These are phyloP conservation scores for Actinopyga echinites DNA, from an alignment of 53 echinoderm and acorn worm species.

Conservation along the genomic window DNA sequence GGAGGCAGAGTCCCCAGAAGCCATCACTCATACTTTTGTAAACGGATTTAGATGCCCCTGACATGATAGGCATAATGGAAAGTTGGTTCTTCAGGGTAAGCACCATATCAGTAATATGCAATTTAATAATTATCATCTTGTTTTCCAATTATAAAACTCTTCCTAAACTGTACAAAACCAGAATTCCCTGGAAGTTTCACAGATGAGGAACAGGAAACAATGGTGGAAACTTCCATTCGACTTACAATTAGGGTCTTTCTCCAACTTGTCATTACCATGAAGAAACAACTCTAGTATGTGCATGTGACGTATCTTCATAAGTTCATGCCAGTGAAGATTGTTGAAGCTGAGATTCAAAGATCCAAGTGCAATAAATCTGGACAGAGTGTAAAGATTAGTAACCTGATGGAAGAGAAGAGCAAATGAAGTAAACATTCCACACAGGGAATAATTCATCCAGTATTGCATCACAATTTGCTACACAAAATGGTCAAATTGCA, in stretches of 20 bases:
- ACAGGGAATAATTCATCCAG: too few species aligned
- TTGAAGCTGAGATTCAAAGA: slow-evolving; percentile 80
- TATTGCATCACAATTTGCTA: too few species aligned
- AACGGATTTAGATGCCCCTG: too few species aligned
- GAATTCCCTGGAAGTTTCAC: neutral
- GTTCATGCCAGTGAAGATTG: slow-evolving; percentile 77
- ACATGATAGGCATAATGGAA: too few species aligned
- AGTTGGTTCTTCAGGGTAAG: too few species aligned
- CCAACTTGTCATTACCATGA: slow-evolving; percentile 89
- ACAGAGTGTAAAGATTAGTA: slow-evolving; percentile 84
- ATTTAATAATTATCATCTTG: too few species aligned
- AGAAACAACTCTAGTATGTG: slow-evolving; percentile 90
- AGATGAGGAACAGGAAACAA: neutral
- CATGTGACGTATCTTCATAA: slow-evolving; percentile 89
- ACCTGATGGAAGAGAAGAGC: slow-evolving; percentile 78
- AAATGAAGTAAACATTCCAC: neutral
- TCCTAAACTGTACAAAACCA: too few species aligned
- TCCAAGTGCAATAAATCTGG: slow-evolving; percentile 90
- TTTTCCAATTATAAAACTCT: too few species aligned
- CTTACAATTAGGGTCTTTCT: slow-evolving; percentile 95
- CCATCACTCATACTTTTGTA: too few species aligned
- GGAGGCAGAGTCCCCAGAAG: too few species aligned
- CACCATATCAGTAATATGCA: too few species aligned
- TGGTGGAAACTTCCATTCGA: neutral
- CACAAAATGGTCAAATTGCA: too few species aligned